Base-by-base conservation (phyloP, 2,888 invertebrate species). In the Cerastis leucographa region DNA sequence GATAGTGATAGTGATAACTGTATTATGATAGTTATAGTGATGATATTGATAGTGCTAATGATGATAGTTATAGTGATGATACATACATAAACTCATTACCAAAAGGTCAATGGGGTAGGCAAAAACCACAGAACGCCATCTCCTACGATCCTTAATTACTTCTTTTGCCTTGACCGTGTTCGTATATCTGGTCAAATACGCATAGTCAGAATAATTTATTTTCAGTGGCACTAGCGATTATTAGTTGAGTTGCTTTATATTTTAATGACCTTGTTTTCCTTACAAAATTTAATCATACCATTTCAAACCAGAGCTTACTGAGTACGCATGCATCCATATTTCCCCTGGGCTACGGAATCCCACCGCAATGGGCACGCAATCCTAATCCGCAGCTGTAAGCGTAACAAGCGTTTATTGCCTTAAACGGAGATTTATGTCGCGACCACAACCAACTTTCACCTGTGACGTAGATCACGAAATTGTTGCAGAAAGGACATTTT, bases 371-470 rank as follows among this genome's bases (percentile, higher is more conserved):
- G 74, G 35, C 73, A 74, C 77, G 76, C 77, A 84, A 72, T 71
- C 71, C 83, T 78, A 75, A 87, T 79, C 72, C 81, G 59, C 74
- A 74, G 61, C 81, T 71, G 74, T 74, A 73, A 70, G 65, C 88
- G 84, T 89, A 89, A 91, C 90, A 89, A 91, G 89, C 90, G 89
- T 88, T 92, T 92, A 91, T 92, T 91, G 88, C 91, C 80, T 84
- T 82, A 86, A 86, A 81, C 85, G 81, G 88, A 87, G 90, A 93
- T 93, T 92, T 93, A 92, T 91, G 90, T 89, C 85, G 85, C 85
- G 86, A 85, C 87, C 86, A 81, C 86, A 77, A 81, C 71, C 78
- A 83, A 90, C 87, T 90, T 89, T 88, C 88, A 89, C 91, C 91
- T 90, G 90, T 46, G 78, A 68, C 75, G 78, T 84, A 89, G 89